Evolutionary conservation across 2,113 vertebrate species (phyloP), one percentile per base, ranked within the genome.

Genomic region (Hydrochoerus hydrochaeris): DNA sequence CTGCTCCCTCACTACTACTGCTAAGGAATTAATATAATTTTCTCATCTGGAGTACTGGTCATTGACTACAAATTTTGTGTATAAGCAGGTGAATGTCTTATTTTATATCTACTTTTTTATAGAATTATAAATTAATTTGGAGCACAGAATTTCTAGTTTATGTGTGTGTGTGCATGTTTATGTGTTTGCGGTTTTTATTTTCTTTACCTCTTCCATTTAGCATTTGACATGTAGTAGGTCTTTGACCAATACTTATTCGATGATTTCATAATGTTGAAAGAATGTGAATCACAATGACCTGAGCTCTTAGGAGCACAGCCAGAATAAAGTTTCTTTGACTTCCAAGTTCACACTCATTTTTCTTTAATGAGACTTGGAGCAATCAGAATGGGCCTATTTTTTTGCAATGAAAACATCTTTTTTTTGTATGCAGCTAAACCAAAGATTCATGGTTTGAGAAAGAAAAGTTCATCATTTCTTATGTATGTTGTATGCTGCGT

Each of bases 291-390:
- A 73, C 52, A 82, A 32, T 83, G 10, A 17, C 14, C 38, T 35
- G 49, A 58, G 10, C 20, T 84, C 80, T n/a, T n/a, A 60, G 4
- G 44, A 24, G 32, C n/a, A 63, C 46, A 82, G 12, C 3, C n/a
- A 75, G 67, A 69, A 30, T 54, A 52, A 87, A 52, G 1, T 85
- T 87, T 80, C 49, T 92, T 94, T 93, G 32, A 71, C 49, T 85
- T 80, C 32, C 30, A 94, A 81, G 44, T 54, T 19, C 9, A 26
- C 2, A 63, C 0, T 41, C 10, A 19, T 67, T 94, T 17, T 7
- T 95, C 62, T 85, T 46, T 58, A 78, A 28, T 93, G 41, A 81
- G n/a, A 69, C 20, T 58, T 89, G 26, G 28, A 90, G 24, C 35
- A 57, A 38, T 57, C 75, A 16, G 35, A 30, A 14, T 20, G 20